phyloP scores from a whole-genome alignment of 2,888 invertebrate species.

The Eudasyphora cyanicolor region DNA sequence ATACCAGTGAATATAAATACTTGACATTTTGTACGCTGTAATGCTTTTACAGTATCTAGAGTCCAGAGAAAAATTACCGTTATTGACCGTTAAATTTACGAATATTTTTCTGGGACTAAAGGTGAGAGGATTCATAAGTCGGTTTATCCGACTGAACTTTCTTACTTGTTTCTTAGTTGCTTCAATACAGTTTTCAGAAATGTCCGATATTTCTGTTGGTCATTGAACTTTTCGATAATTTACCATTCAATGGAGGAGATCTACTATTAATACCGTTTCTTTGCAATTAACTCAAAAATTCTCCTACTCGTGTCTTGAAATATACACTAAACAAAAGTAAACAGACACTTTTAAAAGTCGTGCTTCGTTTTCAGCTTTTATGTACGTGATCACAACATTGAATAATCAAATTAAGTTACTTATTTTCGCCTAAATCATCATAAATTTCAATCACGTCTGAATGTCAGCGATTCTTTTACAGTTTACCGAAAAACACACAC shows the following conservation, averaged over 20 bases:
- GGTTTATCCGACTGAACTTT: too few relatives aligned
- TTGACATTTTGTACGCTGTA: too few relatives aligned
- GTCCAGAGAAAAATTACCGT: too few relatives aligned
- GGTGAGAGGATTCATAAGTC: too few relatives aligned
- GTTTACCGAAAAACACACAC: background rate
- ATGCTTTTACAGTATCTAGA: too few relatives aligned
- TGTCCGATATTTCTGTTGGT: background rate
- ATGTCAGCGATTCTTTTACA: constrained; percentile 34
- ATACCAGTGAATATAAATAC: too few relatives aligned
- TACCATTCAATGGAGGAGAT: background rate
- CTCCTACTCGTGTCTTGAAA: constrained; percentile 19
- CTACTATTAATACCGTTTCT: background rate
- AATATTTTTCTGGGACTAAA: too few relatives aligned
- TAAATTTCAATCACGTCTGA: constrained; percentile 58
- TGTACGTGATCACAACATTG: background rate
- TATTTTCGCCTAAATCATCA: constrained; percentile 42
- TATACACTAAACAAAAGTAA: background rate
- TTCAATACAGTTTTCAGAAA: background rate
- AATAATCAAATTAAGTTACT: constrained; percentile 41
- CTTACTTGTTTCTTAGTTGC: background rate
- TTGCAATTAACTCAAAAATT: constrained; percentile 26
- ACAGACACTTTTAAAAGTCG: constrained; percentile 21
- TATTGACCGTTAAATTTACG: too few relatives aligned
- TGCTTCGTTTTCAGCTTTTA: constrained; percentile 6
- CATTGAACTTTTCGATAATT: constrained; percentile 42